Evolutionary conservation across 2,113 vertebrate genomes (phyloP), one percentile per base, ranked within the genome.

Genomic region (Puma concolor): DNA sequence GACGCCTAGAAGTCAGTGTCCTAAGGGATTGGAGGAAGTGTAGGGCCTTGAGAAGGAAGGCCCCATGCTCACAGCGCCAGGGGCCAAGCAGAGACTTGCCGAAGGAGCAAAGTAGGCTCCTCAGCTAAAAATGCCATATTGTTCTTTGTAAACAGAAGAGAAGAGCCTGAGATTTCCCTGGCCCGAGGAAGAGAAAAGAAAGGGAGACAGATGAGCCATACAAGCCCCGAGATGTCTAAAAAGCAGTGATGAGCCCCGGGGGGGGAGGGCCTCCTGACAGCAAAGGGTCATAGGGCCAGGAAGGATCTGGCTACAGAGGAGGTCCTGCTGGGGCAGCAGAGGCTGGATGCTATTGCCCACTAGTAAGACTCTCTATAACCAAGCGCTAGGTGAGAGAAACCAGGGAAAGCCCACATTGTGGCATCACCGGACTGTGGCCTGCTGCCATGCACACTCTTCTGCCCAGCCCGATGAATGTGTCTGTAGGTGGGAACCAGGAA

Each of bases 391-490:
- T 13, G 50, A 36, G 50, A 77, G 87, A 86, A 95, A 25, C 36
- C 50, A 66, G 57, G 36, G 50, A 50, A 76, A 29, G 25, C 3
- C 31, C 23, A n/a, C 71, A 3, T 7, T 6, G 15, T 17, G 57
- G 15, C 25, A 36, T 33, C 13, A 0, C 1, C 31, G 54, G 77
- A 80, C n/a, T 0, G 0, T 23, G 63, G 54, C n/a, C 16, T 41
- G 36, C 76, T 11, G 1, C 52, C 27, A 0, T 15, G 6, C 57
- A 23, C 57, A 2, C 10, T 89, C 11, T 31, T 16, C 6, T 29
- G 12, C 15, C 4, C 7, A 63, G 16, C 21, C 9, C 2, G 48
- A 23, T 7, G 2, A 25, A 3, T 0, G 29, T n/a, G 63, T 57
- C 4, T 52, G 17, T 29, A 57, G 5, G 12, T 63, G 25, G 33